phyloP scores from a whole-genome alignment of 53 echinoderm and acorn worm genomes.

The Mesocentrotus franciscanus region DNA sequence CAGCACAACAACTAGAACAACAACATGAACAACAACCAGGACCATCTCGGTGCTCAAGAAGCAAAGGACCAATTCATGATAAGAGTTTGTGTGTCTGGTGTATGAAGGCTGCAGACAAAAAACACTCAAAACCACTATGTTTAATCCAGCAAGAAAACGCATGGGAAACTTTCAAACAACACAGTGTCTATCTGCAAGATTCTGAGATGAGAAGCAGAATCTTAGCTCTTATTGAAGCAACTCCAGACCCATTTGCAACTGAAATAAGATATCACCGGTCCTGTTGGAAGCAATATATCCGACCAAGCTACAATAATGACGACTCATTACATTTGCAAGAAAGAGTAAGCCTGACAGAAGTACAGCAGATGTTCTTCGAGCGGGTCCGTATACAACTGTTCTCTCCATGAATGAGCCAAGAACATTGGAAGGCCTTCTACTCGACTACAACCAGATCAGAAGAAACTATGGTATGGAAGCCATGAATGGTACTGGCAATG shows the following conservation, averaged over 20 bases:
- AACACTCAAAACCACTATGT: conserved; percentile 12
- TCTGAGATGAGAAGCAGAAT: background rate
- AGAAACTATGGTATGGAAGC: conserved; percentile 7
- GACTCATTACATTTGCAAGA: background rate
- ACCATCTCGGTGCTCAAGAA: background rate
- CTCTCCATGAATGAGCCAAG: conserved; percentile 19
- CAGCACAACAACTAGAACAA: background rate
- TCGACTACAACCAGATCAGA: conserved; percentile 1
- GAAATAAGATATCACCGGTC: conserved; percentile 17
- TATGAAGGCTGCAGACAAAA: background rate
- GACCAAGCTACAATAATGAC: background rate
- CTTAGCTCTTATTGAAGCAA: background rate
- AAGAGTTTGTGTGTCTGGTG: conserved; percentile 25
- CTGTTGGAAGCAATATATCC: background rate
- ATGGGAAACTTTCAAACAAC: conserved; percentile 5
- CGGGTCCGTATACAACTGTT: background rate
- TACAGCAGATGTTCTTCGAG: conserved; percentile 1
- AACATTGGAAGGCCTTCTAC: background rate
- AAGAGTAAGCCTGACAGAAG: background rate
- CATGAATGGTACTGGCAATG: background rate
- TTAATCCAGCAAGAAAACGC: background rate
- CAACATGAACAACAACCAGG: background rate
- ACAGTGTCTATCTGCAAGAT: background rate
- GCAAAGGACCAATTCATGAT: background rate
- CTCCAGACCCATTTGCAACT: conserved; percentile 10